phyloP scores from a whole-genome alignment of 2,797 vertebrate genomes.

The Nannoperca australis region DNA sequence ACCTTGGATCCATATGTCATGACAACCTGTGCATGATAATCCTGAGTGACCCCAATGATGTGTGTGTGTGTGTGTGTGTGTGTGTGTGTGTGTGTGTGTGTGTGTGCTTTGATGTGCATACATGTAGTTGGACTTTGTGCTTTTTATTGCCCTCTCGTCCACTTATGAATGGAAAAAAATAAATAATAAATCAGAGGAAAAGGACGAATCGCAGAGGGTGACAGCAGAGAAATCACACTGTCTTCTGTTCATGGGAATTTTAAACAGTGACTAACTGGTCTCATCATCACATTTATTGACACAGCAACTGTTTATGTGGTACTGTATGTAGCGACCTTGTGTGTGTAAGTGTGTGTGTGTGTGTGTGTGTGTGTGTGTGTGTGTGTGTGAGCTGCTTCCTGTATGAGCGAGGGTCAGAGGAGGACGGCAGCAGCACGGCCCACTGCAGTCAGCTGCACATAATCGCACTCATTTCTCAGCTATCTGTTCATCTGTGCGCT shows the following conservation, averaged over 20 bases:
- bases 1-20: conserved; percentile 18
- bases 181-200: neutral
- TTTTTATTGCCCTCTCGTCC: conserved; percentile 23
- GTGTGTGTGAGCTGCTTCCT: conserved; percentile 39
- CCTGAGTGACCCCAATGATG: neutral
- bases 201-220: neutral
- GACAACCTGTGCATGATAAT: neutral
- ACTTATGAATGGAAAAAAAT: conserved; percentile 7
- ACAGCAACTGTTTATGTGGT: conserved; percentile 2
- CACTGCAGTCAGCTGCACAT: neutral
- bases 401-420: conserved; percentile 10
- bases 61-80: neutral
- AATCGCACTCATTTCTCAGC: conserved; percentile 6
- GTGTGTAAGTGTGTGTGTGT: conserved; percentile 15
- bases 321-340: conserved; percentile 10
- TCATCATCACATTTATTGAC: conserved; percentile 27
- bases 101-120: conserved; percentile 9
- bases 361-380: conserved; percentile 10
- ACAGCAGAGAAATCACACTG: conserved; percentile 6
- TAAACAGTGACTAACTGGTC: conserved; percentile 8
- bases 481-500: conserved; percentile 38
- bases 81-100: conserved; percentile 3
- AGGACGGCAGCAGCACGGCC: neutral
- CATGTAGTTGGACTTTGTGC: conserved; percentile 27
- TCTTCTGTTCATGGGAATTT: conserved; percentile 25